phyloP scores from a whole-genome alignment of 1,140 invertebrate genomes.

The Scaptomyza pallida region DNA sequence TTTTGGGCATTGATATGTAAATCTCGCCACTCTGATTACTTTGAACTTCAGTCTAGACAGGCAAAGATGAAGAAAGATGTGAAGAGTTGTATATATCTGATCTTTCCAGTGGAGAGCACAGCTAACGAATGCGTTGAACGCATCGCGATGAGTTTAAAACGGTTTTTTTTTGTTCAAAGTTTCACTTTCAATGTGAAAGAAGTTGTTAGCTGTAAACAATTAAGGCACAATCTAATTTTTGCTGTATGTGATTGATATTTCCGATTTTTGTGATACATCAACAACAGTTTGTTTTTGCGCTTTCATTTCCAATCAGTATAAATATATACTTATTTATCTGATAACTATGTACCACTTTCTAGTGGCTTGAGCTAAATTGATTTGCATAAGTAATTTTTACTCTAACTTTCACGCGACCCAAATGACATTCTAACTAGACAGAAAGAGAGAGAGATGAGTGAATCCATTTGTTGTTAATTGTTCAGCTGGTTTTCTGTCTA shows the following conservation, averaged over 20 bases:
- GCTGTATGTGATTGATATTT: slow-evolving; percentile 46
- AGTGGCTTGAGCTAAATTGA: slow-evolving; percentile 53
- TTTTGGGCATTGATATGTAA: slow-evolving; percentile 60
- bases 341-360: slow-evolving; percentile 57
- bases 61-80: no score
- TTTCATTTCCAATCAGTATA: slow-evolving; percentile 46
- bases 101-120: slow-evolving; percentile 30
- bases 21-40: slow-evolving; percentile 48
- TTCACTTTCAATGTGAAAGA: slow-evolving; percentile 40
- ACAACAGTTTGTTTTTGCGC: slow-evolving; percentile 71
- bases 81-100: slow-evolving; percentile 9
- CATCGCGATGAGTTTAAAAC: slow-evolving; percentile 12
- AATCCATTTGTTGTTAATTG: slow-evolving; percentile 51
- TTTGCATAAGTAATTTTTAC: slow-evolving; percentile 68
- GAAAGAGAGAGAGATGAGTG: slow-evolving; percentile 5
- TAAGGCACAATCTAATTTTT: slow-evolving; percentile 38
- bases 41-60: slow-evolving; percentile 11
- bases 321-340: slow-evolving; percentile 3
- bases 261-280: slow-evolving; percentile 45
- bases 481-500: slow-evolving; percentile 58
- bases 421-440: slow-evolving; percentile 65
- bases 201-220: slow-evolving; percentile 49
- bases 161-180: slow-evolving; percentile 33
- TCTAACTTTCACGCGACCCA: slow-evolving; percentile 68
- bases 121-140: slow-evolving; percentile 28